Percentiles rank a stretch among this genome's conserved stretches.
phyloP scores from a whole-genome alignment of 1,140 invertebrate species.

The Mamestra configurata region DNA sequence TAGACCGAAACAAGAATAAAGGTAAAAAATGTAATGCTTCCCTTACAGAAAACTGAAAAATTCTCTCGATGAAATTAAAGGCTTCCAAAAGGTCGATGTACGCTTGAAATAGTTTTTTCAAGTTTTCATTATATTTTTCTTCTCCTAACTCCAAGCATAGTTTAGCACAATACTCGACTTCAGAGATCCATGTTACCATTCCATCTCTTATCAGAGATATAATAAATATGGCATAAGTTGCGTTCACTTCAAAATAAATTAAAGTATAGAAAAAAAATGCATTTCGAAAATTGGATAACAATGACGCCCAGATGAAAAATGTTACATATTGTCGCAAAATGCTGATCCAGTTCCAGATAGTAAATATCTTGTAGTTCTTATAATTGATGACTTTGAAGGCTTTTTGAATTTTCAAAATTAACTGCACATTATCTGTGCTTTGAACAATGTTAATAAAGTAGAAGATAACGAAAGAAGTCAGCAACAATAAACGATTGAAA shows the following conservation, averaged over 20 bases:
- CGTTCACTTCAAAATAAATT: conserved; percentile 3
- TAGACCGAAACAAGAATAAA: no score
- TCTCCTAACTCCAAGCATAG: not conserved
- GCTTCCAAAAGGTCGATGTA: not conserved
- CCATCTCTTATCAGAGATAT: not conserved
- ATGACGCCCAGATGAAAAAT: not conserved
- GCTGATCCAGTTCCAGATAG: not conserved
- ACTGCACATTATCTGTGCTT: not conserved
- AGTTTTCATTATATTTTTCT: not conserved
- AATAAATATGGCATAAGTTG: not conserved
- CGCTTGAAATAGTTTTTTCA: conserved; percentile 2
- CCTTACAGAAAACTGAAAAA: conserved; percentile 20
- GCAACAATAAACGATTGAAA: not conserved
- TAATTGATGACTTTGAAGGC: not conserved
- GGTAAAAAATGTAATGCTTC: no score
- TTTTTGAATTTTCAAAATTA: not conserved
- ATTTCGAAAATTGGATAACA: not conserved
- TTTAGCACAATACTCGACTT: not conserved
- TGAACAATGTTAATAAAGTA: not conserved
- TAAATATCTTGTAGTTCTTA: not conserved
- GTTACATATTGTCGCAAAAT: not conserved
- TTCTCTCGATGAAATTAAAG: not conserved
- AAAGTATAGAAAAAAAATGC: not conserved
- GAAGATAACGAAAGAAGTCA: not conserved
- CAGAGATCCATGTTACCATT: not conserved